phyloP scores from a whole-genome alignment of 92 coral and sea anemone species.

The Epizoanthus illoricatus region DNA sequence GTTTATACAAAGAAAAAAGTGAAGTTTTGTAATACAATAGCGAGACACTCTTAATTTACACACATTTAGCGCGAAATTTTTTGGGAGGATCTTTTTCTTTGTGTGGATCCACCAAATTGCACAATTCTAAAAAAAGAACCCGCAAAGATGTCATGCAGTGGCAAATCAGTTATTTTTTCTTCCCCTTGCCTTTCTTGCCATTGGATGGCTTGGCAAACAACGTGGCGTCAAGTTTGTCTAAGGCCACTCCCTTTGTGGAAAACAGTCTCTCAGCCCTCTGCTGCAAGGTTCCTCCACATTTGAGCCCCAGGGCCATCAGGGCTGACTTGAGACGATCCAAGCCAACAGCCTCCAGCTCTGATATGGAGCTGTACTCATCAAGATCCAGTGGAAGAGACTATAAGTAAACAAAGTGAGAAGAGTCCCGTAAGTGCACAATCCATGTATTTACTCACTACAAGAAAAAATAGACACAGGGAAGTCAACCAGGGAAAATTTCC shows the following conservation, averaged over 20 bases:
- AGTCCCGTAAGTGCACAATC: too few relatives aligned
- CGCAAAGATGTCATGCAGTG: neutral
- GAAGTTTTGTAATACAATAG: too few relatives aligned
- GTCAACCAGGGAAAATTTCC: too few relatives aligned
- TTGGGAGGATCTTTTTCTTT: too few relatives aligned
- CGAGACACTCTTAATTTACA: too few relatives aligned
- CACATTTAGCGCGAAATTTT: too few relatives aligned
- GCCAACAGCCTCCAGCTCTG: slow-evolving; percentile 79
- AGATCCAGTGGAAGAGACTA: slow-evolving; percentile 58
- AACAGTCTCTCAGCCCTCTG: slow-evolving; percentile 96
- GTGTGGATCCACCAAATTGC: neutral
- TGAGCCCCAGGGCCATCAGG: slow-evolving; percentile 76
- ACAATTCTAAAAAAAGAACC: too few relatives aligned
- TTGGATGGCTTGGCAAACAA: slow-evolving; percentile 82
- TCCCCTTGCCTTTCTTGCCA: slow-evolving; percentile 59
- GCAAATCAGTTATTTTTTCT: slow-evolving; percentile 44
- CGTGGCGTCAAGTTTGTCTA: slow-evolving; percentile 84
- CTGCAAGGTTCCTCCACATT: slow-evolving; percentile 97
- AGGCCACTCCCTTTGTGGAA: slow-evolving; percentile 79
- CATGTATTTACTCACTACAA: too few relatives aligned
- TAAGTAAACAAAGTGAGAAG: neutral
- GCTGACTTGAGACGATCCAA: slow-evolving; percentile 78
- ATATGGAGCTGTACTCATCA: slow-evolving; percentile 65
- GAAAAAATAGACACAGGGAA: too few relatives aligned
- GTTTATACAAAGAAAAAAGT: too few relatives aligned